A percentile compares a stretch with the other conserved stretches of the same genome.
Evolutionary conservation across 2,113 vertebrate species (phyloP).

Genomic region (Steatornis caripensis): DNA sequence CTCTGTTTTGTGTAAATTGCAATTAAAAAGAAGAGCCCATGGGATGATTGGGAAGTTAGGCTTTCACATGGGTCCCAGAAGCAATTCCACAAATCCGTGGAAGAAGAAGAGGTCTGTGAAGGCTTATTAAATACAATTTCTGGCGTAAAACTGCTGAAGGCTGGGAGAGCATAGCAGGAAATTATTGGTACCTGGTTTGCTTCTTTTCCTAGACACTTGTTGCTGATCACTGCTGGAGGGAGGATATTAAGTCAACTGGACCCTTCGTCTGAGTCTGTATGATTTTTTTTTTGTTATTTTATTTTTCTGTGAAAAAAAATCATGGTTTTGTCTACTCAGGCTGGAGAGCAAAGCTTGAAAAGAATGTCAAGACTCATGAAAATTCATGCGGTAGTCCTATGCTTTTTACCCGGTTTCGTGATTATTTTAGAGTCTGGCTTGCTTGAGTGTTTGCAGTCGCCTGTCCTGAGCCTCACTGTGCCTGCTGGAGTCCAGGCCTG

Average conservation of each 20-base stretch:
- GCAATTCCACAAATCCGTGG: accelerated
- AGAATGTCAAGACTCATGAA: background rate
- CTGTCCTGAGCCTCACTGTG: background rate
- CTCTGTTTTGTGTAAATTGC: background rate
- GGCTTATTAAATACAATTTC: background rate
- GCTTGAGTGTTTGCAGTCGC: background rate
- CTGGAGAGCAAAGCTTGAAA: background rate
- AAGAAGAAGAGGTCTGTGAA: background rate
- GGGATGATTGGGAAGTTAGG: background rate
- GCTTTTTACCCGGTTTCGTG: background rate
- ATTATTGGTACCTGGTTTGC: background rate
- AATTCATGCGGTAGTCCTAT: background rate
- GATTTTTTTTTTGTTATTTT: background rate
- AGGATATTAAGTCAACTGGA: background rate
- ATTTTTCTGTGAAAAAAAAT: background rate
- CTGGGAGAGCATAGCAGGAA: background rate
- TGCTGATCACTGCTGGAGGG: background rate
- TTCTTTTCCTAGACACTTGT: background rate
- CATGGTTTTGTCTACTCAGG: background rate
- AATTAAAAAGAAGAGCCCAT: background rate
- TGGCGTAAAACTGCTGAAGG: background rate
- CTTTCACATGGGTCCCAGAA: background rate
- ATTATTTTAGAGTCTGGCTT: background rate
- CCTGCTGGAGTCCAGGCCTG: background rate
- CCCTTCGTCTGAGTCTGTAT: background rate